Percentiles rank a stretch among this genome's conserved stretches.
Evolutionary conservation across 2,888 invertebrate genomes (phyloP).

Genomic region (Lasioglossum marginatum): DNA sequence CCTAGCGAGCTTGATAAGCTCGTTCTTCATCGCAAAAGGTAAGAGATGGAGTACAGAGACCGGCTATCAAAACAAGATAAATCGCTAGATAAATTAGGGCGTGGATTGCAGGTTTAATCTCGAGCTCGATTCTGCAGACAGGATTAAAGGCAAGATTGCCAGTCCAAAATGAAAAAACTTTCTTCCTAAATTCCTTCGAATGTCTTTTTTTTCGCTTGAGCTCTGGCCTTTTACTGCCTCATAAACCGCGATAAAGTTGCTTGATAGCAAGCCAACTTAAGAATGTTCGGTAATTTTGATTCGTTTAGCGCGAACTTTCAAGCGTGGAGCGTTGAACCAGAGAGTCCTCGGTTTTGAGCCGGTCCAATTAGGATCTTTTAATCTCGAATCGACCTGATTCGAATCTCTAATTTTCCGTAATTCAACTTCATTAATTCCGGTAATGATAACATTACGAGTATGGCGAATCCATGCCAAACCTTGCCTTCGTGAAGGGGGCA

Average conservation of each 20-base stretch:
- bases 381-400: not conserved
- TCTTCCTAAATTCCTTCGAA: constrained; percentile 25
- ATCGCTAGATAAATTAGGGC: constrained; percentile 24
- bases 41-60: not conserved
- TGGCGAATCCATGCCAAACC: too few species aligned
- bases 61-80: constrained; percentile 12
- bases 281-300: constrained; percentile 1
- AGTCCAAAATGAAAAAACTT: constrained; percentile 43
- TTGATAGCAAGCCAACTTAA: constrained; percentile 11
- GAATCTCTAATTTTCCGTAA: not conserved
- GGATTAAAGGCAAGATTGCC: constrained; percentile 29
- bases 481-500: too few species aligned
- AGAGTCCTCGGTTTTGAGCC: not conserved
- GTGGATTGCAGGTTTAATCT: constrained; percentile 15
- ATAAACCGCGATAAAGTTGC: constrained; percentile 33
- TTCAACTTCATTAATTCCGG: not conserved
- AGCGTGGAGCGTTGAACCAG: not conserved
- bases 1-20: not conserved
- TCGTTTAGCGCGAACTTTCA: constrained; percentile 5
- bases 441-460: not conserved
- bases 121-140: not conserved
- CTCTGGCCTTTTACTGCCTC: constrained; percentile 17
- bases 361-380: not conserved
- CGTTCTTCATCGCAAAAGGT: not conserved
- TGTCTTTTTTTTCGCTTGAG: not conserved